These are phyloP conservation scores for Nasonia oneida DNA, from an alignment of 2,888 invertebrate species.

Conservation along the genomic window DNA sequence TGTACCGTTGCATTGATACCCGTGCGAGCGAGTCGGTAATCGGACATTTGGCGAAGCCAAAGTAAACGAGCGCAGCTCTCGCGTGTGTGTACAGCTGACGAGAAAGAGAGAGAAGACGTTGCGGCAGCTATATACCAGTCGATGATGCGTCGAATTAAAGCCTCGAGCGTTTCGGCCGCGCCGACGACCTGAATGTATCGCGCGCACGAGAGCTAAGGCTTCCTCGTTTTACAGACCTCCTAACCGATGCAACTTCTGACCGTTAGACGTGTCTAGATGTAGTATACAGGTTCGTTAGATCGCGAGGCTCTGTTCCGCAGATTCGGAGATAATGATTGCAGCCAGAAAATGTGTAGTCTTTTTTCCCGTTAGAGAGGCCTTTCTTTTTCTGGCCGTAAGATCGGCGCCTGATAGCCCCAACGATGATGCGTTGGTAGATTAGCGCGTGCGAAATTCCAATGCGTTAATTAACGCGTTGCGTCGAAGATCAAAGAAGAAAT, in stretches of 20 bases:
- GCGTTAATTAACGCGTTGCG: not conserved
- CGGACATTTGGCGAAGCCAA: constrained; percentile 32
- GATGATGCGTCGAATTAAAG: constrained; percentile 40
- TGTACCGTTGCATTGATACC: constrained; percentile 30
- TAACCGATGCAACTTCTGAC: constrained; percentile 4
- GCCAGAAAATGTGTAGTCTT: constrained; percentile 6
- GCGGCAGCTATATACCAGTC: not conserved
- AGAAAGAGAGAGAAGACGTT: not conserved
- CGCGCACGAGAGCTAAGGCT: constrained; percentile 28
- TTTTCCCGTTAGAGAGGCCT: not conserved
- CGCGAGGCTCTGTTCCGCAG: not conserved
- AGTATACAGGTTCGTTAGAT: not conserved
- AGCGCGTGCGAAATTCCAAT: no score
- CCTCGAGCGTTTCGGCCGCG: constrained; percentile 32
- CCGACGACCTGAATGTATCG: constrained; percentile 36
- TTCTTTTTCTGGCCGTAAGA: not conserved
- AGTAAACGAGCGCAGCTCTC: not conserved
- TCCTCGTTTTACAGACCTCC: constrained; percentile 15
- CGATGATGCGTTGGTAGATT: not conserved
- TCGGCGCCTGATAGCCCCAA: not conserved
- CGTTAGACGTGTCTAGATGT: not conserved
- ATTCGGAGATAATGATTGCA: constrained; percentile 2
- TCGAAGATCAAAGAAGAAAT: not conserved
- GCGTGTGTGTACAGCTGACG: not conserved
- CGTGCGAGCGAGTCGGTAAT: not conserved